Evolutionary conservation across 2,888 invertebrate genomes (phyloP).

Genomic region (Melinopterus prodromus): DNA sequence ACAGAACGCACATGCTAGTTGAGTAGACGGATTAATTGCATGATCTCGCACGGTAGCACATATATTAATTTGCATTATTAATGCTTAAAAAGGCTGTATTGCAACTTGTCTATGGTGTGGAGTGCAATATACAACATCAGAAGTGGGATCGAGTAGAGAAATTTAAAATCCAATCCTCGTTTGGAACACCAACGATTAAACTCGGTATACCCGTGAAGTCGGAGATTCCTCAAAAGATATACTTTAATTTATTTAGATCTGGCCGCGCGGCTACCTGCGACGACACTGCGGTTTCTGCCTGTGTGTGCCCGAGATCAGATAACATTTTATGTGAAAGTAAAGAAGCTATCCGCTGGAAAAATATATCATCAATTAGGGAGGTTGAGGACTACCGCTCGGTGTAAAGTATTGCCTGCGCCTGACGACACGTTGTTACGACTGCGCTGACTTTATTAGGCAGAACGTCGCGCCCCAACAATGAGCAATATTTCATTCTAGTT

Average conservation of each 20-base stretch:
- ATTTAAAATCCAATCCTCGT: too few species aligned
- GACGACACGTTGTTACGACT: not conserved
- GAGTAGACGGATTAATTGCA: too few species aligned
- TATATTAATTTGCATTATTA: too few species aligned
- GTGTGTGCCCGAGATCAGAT: not conserved
- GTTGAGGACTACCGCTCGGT: not conserved
- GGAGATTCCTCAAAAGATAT: not conserved
- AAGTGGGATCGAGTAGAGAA: not conserved
- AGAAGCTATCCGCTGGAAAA: not conserved
- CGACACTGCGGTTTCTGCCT: not conserved
- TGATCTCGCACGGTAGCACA: too few species aligned
- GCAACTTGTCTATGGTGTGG: too few species aligned
- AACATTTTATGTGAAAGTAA: slow-evolving; percentile 4
- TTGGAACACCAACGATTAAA: too few species aligned
- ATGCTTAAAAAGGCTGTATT: too few species aligned
- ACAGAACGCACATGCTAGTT: too few species aligned
- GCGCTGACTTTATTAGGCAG: not conserved
- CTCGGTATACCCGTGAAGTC: not conserved
- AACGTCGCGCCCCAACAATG: not conserved
- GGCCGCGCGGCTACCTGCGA: not conserved
- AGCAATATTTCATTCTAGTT: not conserved
- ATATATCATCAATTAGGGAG: not conserved
- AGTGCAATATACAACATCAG: too few species aligned
- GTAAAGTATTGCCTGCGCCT: not conserved
- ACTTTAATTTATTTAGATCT: slow-evolving; percentile 4